Evolutionary conservation across 1,140 invertebrate genomes (phyloP), one percentile per base, ranked within the genome.

Genomic region (Brachionus calyciflorus): DNA sequence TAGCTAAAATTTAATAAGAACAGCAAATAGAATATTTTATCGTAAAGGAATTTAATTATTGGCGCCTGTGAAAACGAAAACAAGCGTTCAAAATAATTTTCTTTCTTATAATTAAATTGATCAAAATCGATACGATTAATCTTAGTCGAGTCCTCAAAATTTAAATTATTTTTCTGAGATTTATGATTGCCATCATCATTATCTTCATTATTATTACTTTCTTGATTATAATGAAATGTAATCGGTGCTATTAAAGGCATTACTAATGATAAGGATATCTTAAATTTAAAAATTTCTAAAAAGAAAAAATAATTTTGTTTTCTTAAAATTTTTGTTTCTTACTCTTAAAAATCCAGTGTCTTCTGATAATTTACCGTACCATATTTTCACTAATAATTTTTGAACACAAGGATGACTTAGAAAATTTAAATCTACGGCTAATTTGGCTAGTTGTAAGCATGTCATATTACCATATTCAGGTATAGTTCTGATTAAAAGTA

Each of bases 21-120:
- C 9, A 55, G 0, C 2, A 49, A 14, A 51, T 51, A 73, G 7
- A 73, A 33, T 37, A 49, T 51, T 30, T 73, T 73, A 19, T 73
- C 46, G 33, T 73, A 73, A n/a, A 73, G n/a, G 21, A 73, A 73
- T 55, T 73, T 73, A 12, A 73, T 49, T 19, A 73, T 30, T 4
- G 69, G 69, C 0, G 69, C 69, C 33, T 51, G 44, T 1, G 33
- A 49, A 51, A 73, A 73, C 9, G 28, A 12, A 26, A 51, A 73
- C 6, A 73, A 19, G 40, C 28, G 26, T 14, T 12, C 12, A 5
- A 49, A 30, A 41, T 73, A 73, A n/a, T n/a, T n/a, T 2, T 41
- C 19, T 9, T 14, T 24, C 19, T 19, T 12, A 5, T 51, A 19
- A 19, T 28, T 21, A 12, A 12, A 30, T n/a, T 73, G 10, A 41